A percentile compares a stretch with the other conserved stretches of the same genome.
Evolutionary conservation across 2,113 vertebrate species (phyloP).

Genomic region (Anarhynchus alexandrinus): DNA sequence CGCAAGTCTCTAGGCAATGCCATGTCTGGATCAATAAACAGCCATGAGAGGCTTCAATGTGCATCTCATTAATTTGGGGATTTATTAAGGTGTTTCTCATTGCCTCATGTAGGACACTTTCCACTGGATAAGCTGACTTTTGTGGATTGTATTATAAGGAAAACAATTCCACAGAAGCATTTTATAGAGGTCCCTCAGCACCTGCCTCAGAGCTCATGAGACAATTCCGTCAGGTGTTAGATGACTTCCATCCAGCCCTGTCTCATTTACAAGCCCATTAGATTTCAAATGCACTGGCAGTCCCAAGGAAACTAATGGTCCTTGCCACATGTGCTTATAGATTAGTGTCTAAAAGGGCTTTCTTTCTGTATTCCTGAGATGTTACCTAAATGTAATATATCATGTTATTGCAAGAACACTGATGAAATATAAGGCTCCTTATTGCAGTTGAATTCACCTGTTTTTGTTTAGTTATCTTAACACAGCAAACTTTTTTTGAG

Average conservation of each 20-base stretch:
- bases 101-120: not conserved
- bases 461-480: slow-evolving; percentile 14
- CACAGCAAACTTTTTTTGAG: not conserved
- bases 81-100: not conserved
- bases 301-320: not conserved
- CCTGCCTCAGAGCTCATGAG: not conserved
- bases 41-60: not conserved
- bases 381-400: not conserved
- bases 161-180: not conserved
- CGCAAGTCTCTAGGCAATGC: too few species aligned
- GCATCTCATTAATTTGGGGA: not conserved
- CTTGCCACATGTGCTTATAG: not conserved
- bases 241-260: not conserved
- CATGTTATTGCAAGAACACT: not conserved
- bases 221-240: not conserved
- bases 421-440: not conserved
- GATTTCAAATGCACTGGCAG: not conserved
- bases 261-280: not conserved
- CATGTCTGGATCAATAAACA: not conserved
- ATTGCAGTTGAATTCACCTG: not conserved
- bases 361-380: not conserved
- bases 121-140: not conserved
- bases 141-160: not conserved
- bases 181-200: not conserved
- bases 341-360: not conserved